A percentile compares a stretch with the other conserved stretches of the same genome.
phyloP scores from a whole-genome alignment of 2,797 vertebrate genomes.

The Merluccius polli region DNA sequence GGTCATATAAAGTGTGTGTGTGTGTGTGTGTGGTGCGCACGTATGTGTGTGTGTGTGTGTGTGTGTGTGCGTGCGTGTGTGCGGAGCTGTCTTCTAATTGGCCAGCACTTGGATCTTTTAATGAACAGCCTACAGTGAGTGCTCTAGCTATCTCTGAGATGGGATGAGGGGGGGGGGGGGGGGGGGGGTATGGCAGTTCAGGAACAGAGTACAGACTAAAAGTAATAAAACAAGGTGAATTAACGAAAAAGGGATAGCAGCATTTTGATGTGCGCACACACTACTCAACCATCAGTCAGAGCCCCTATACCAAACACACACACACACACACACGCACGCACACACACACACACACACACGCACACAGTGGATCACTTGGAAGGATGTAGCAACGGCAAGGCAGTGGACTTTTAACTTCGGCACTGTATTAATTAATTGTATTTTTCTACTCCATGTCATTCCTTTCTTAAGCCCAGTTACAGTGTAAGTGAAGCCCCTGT shows the following conservation, averaged over 20 bases:
- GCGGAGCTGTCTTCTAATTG: conserved; percentile 63
- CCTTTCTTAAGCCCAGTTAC: too few relatives aligned
- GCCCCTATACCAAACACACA: too few relatives aligned
- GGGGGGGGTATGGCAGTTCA: conserved; percentile 14
- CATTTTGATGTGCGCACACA: background rate
- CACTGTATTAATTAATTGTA: background rate
- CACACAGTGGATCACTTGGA: background rate
- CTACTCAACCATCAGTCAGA: too few relatives aligned
- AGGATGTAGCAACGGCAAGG: background rate
- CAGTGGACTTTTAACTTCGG: background rate
- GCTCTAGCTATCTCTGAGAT: conserved; percentile 56
- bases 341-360: background rate
- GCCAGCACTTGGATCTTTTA: conserved; percentile 65
- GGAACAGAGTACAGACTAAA: background rate
- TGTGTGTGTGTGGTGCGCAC: conserved; percentile 23
- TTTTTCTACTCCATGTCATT: background rate
- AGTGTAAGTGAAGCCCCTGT: too few relatives aligned
- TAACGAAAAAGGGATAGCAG: background rate
- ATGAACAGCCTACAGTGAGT: conserved; percentile 55
- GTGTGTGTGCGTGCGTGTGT: conserved; percentile 20
- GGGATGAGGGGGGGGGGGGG: conserved; percentile 43
- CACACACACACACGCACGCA: background rate
- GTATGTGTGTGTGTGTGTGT: conserved; percentile 22
- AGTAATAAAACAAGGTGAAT: background rate
- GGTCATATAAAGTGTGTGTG: background rate